Percentiles rank a stretch among this genome's conserved stretches.
Conservation (phyloP, 2,797 vertebrate species). For the Chelmon rostratus region DNA sequence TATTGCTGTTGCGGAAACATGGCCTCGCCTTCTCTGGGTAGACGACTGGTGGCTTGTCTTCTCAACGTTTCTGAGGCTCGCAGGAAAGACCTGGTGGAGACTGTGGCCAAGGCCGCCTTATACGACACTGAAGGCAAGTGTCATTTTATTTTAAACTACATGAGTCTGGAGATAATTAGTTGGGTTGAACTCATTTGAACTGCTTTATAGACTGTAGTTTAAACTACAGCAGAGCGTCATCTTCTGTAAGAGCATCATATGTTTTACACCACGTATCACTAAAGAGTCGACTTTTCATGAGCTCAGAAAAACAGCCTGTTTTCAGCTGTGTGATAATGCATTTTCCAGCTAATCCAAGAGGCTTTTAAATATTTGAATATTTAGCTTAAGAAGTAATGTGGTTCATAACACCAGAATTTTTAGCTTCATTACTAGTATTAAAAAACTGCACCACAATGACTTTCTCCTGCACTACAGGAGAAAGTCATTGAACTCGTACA, state of each 20-base stretch:
- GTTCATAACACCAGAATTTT: too few relatives aligned
- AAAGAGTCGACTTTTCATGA: too few relatives aligned
- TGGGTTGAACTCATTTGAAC: not conserved
- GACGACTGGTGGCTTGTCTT: constrained; percentile 85
- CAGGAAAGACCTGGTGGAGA: constrained; percentile 85
- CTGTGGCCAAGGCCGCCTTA: constrained; percentile 84
- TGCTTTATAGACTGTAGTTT: not conserved
- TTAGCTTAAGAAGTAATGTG: too few relatives aligned
- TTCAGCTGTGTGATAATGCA: too few relatives aligned
- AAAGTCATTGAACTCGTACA: too few relatives aligned
- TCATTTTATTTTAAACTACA: not conserved
- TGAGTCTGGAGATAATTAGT: not conserved
- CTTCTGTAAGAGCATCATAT: not conserved
- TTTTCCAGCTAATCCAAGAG: too few relatives aligned
- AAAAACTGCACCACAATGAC: too few relatives aligned
- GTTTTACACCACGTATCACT: too few relatives aligned
- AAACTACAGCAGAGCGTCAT: not conserved
- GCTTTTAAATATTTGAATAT: too few relatives aligned
- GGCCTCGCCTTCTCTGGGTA: constrained; percentile 63
- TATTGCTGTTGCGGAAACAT: constrained; percentile 58
- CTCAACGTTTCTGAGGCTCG: constrained; percentile 89
- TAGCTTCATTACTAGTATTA: too few relatives aligned
- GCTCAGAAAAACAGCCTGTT: too few relatives aligned
- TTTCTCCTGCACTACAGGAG: too few relatives aligned
- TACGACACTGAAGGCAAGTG: constrained; percentile 76